phyloP scores from a whole-genome alignment of 2,888 invertebrate species.

The Leucophenga maculata region DNA sequence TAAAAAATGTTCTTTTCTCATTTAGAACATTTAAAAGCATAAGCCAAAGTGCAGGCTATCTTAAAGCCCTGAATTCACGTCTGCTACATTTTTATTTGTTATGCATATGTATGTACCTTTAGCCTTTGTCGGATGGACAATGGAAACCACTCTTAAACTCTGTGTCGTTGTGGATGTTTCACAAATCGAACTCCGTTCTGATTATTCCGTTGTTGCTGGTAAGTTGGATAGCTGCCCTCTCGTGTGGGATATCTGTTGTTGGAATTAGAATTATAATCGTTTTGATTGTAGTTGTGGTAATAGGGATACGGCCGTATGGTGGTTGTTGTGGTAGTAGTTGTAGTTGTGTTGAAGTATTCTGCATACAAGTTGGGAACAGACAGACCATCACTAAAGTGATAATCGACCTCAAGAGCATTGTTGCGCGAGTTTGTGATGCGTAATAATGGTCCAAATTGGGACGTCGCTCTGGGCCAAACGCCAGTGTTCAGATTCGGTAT shows the following conservation, averaged over 20 bases:
- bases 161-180: not conserved
- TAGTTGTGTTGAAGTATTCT: slow-evolving; percentile 39
- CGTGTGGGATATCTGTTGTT: slow-evolving; percentile 8
- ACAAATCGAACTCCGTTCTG: not conserved
- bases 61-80: no score
- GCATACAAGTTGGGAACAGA: slow-evolving; percentile 59
- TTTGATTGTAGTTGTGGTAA: slow-evolving; percentile 28
- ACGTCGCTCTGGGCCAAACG: slow-evolving; percentile 62
- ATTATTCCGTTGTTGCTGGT: slow-evolving; percentile 14
- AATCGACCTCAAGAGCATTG: slow-evolving; percentile 57
- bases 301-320: slow-evolving; percentile 35
- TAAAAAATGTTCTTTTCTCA: no score
- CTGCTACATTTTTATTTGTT: no score
- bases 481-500: slow-evolving; percentile 54
- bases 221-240: slow-evolving; percentile 9
- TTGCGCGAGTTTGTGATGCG: slow-evolving; percentile 61
- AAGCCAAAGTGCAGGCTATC: no score
- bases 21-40: no score
- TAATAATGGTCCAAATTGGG: slow-evolving; percentile 68
- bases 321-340: slow-evolving; percentile 31
- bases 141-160: not conserved
- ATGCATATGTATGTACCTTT: no score
- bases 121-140: no score
- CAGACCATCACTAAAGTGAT: slow-evolving; percentile 69
- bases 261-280: slow-evolving; percentile 12